These are phyloP conservation scores for Lacerta viridis DNA, from an alignment of 2,797 vertebrate genomes.

Conservation along the genomic window DNA sequence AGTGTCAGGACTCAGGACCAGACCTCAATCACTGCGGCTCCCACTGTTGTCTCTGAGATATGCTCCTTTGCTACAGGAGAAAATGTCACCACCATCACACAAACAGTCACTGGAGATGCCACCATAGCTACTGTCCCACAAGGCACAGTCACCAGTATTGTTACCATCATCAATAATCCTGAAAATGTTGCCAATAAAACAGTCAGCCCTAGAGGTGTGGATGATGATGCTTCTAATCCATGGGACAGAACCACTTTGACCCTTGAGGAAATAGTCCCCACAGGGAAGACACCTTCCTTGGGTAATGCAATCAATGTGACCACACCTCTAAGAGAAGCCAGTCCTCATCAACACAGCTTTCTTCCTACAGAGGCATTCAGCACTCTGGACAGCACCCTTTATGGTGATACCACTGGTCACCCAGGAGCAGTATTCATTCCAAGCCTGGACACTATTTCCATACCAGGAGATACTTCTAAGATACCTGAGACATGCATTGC, in stretches of 20 bases:
- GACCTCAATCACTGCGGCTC: neutral
- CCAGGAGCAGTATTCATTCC: neutral
- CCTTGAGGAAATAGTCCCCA: neutral
- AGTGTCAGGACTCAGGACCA: neutral
- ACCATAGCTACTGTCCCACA: neutral
- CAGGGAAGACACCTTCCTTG: neutral
- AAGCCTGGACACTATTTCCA: neutral
- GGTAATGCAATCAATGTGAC: neutral
- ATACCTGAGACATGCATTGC: neutral
- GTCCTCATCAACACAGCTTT: neutral
- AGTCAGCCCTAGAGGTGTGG: neutral
- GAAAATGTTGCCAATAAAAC: neutral
- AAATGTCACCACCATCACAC: neutral
- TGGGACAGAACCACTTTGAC: neutral
- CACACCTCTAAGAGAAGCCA: neutral
- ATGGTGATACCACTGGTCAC: neutral
- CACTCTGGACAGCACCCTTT: neutral
- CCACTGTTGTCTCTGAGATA: neutral
- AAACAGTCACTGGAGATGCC: neutral
- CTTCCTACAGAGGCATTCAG: slow-evolving; percentile 1
- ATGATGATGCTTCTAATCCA: neutral
- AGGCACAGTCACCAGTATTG: neutral
- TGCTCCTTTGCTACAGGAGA: neutral
- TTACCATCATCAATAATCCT: neutral
- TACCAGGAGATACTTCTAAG: neutral